A percentile compares a stretch with the other conserved stretches of the same genome.
phyloP scores from a whole-genome alignment of 2,888 invertebrate genomes.

The Brachynemurus nebulosus region DNA sequence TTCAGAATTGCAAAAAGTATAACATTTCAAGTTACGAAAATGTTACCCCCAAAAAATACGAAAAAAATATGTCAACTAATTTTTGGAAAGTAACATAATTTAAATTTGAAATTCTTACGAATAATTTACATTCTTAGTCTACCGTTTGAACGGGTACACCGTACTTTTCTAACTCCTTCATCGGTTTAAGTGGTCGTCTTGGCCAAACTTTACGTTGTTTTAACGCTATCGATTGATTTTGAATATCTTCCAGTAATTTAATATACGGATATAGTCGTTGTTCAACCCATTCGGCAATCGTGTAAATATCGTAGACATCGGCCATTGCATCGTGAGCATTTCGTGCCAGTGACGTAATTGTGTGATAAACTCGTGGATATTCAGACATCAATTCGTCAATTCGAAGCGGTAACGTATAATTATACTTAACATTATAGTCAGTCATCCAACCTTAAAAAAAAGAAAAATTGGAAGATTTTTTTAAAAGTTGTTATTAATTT shows the following conservation, averaged over 20 bases:
- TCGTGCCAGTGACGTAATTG: slow-evolving; percentile 37
- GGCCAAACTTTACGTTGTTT: slow-evolving; percentile 42
- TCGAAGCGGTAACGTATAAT: slow-evolving; percentile 51
- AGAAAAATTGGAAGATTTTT: neutral
- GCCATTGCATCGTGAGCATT: slow-evolving; percentile 40
- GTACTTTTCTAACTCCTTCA: slow-evolving; percentile 33
- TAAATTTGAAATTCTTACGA: too few species aligned
- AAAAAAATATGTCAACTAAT: too few species aligned
- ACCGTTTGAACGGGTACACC: slow-evolving; percentile 27
- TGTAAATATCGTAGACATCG: slow-evolving; percentile 44
- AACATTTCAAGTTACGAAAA: too few species aligned
- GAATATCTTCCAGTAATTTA: slow-evolving; percentile 37
- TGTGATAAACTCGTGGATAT: slow-evolving; percentile 41
- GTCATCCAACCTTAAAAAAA: slow-evolving; percentile 46
- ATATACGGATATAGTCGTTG: slow-evolving; percentile 45
- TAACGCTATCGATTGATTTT: slow-evolving; percentile 36
- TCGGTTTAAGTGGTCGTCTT: slow-evolving; percentile 40
- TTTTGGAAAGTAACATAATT: too few species aligned
- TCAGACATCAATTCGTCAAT: slow-evolving; percentile 45
- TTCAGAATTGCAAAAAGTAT: too few species aligned
- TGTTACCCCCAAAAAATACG: too few species aligned
- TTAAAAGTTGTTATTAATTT: neutral
- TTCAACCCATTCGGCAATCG: slow-evolving; percentile 51
- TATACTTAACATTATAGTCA: slow-evolving; percentile 50
- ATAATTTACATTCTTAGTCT: slow-evolving; percentile 10